Conservation (phyloP, 2,113 vertebrate species). For the Poeciliopsis retropinna region DNA sequence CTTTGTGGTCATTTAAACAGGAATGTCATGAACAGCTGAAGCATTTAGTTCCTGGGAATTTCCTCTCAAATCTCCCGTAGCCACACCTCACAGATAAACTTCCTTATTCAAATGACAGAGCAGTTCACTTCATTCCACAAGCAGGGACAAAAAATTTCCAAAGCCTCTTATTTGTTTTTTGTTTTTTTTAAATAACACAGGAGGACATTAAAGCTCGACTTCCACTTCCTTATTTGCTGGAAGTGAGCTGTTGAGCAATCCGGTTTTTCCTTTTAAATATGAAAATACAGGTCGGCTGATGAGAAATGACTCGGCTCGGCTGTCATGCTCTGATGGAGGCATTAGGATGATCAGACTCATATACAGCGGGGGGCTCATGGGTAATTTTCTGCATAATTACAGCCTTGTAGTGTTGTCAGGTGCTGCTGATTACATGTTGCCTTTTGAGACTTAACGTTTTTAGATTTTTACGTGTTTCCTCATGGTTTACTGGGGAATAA, state of each 20-base stretch:
- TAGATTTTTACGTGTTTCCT: background rate
- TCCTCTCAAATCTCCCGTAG: slow-evolving; percentile 50
- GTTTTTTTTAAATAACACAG: background rate
- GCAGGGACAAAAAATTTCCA: slow-evolving; percentile 19
- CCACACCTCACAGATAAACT: slow-evolving; percentile 48
- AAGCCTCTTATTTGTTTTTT: slow-evolving; percentile 29
- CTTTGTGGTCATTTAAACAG: background rate
- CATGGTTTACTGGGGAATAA: background rate
- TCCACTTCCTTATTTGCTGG: slow-evolving; percentile 41
- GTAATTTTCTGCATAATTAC: slow-evolving; percentile 12
- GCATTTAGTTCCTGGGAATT: slow-evolving; percentile 67
- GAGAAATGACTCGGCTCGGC: slow-evolving; percentile 6
- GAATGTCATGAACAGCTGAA: slow-evolving; percentile 59
- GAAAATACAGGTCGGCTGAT: background rate
- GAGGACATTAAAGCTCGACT: slow-evolving; percentile 9
- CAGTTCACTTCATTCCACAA: slow-evolving; percentile 2
- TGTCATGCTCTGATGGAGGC: slow-evolving; percentile 3
- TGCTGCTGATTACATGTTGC: background rate
- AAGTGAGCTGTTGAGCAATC: slow-evolving; percentile 3
- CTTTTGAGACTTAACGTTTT: background rate
- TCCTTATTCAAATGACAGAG: slow-evolving; percentile 47
- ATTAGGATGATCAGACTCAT: slow-evolving; percentile 4
- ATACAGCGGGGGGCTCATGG: background rate
- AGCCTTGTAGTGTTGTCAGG: slow-evolving; percentile 5
- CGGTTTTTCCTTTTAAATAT: background rate